These are phyloP conservation scores for Drosophila ogumai DNA, from an alignment of 1,140 invertebrate genomes.

Conservation along the genomic window DNA sequence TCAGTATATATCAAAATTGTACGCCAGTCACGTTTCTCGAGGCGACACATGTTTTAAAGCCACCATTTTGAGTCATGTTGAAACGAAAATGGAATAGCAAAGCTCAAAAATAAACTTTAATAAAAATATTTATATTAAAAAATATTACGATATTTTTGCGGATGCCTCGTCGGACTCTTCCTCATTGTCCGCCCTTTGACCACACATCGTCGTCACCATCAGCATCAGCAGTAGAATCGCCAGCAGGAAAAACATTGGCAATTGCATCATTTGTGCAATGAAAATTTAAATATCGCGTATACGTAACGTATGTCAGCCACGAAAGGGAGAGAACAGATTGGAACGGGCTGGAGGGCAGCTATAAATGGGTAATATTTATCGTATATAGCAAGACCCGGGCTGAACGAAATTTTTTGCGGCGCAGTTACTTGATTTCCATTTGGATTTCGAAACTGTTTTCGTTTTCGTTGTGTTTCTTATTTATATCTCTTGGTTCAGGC, in stretches of 20 bases:
- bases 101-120: slow-evolving; percentile 8
- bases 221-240: slow-evolving; percentile 15
- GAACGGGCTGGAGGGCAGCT: slow-evolving; percentile 17
- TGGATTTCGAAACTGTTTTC: slow-evolving; percentile 54
- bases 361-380: slow-evolving; percentile 52
- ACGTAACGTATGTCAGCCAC: slow-evolving; percentile 60
- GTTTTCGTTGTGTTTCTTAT: slow-evolving; percentile 26
- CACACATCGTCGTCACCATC: slow-evolving; percentile 14
- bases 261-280: slow-evolving; percentile 67
- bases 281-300: slow-evolving; percentile 71
- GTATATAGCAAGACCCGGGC: slow-evolving; percentile 46
- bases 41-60: slow-evolving; percentile 57
- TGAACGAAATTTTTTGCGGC: slow-evolving; percentile 51
- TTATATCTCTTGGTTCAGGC: slow-evolving; percentile 47
- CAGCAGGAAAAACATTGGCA: slow-evolving; percentile 38
- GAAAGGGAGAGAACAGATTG: slow-evolving; percentile 19
- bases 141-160: slow-evolving; percentile 58
- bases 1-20: slow-evolving; percentile 33
- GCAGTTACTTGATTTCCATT: slow-evolving; percentile 78
- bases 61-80: slow-evolving; percentile 48
- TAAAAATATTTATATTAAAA: slow-evolving; percentile 5
- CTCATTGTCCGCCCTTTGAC: slow-evolving; percentile 31
- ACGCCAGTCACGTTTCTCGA: slow-evolving; percentile 67
- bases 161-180: slow-evolving; percentile 32
- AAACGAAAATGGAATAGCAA: slow-evolving; percentile 14